Evolutionary conservation across 2,113 vertebrate species (phyloP).

Genomic region (Nesoenas mayeri): DNA sequence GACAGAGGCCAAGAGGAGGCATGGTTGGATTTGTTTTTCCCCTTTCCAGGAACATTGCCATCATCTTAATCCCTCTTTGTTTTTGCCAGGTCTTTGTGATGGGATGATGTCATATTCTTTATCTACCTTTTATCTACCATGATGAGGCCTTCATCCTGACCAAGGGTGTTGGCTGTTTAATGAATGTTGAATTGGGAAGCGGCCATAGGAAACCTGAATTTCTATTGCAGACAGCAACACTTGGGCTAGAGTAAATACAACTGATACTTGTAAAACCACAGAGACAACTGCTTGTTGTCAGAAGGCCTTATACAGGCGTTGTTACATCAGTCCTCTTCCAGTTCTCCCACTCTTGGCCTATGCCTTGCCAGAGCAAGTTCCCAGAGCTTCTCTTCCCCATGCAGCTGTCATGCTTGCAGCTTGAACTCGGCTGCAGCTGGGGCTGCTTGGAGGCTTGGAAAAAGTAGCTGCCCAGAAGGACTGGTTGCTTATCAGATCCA

Average conservation of each 20-base stretch:
- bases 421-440: neutral
- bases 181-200: slow-evolving; percentile 16
- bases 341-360: neutral
- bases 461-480: neutral
- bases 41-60: neutral
- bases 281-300: slow-evolving; percentile 16
- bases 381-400: neutral
- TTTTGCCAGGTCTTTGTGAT: slow-evolving; percentile 22
- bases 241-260: slow-evolving; percentile 34
- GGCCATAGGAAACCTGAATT: slow-evolving; percentile 6
- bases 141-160: slow-evolving; percentile 30
- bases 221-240: neutral
- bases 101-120: slow-evolving; percentile 26
- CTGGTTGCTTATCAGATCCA: accelerated
- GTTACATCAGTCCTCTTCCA: neutral
- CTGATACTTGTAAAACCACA: slow-evolving; percentile 31
- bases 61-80: slow-evolving; percentile 31
- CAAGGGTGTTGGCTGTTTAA: slow-evolving; percentile 33
- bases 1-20: neutral
- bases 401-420: neutral
- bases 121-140: slow-evolving; percentile 19
- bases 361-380: neutral
- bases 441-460: neutral
- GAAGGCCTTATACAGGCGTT: neutral
- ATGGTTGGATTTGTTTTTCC: slow-evolving; percentile 13